These are phyloP conservation scores for Columba livia DNA, from an alignment of 2,113 vertebrate genomes.

Conservation along the genomic window DNA sequence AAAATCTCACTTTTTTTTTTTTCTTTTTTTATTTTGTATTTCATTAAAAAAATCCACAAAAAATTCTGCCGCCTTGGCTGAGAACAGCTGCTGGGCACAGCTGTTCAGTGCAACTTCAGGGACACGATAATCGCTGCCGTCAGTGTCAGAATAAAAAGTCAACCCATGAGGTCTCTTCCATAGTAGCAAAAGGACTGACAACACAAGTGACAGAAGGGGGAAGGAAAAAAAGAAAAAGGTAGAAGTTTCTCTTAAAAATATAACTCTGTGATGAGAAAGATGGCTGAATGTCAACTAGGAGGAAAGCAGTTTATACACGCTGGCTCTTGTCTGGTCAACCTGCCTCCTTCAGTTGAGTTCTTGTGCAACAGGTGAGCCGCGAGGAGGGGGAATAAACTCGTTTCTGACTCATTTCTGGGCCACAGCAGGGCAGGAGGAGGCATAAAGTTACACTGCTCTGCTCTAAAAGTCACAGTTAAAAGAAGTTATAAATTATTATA, in stretches of 20 bases:
- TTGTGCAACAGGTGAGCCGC: neutral
- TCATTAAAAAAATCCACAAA: constrained; percentile 34
- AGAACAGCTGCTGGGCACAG: constrained; percentile 21
- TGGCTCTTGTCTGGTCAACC: neutral
- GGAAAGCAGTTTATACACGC: neutral
- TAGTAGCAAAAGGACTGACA: constrained; percentile 55
- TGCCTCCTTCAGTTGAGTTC: neutral
- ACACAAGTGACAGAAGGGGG: neutral
- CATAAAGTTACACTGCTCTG: constrained; percentile 30
- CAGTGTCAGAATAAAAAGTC: constrained; percentile 36
- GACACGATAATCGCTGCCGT: neutral
- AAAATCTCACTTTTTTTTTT: neutral
- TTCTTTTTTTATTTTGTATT: constrained; percentile 10
- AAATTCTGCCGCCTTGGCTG: neutral
- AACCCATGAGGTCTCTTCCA: neutral
- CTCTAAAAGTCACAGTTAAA: constrained; percentile 65
- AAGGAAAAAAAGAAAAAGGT: neutral
- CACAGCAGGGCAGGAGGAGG: neutral
- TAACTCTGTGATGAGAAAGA: constrained; percentile 8
- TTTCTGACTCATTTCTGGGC: neutral
- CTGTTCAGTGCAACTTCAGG: constrained; percentile 45
- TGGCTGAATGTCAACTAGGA: constrained; percentile 31
- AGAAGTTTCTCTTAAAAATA: constrained; percentile 55
- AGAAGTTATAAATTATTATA: constrained; percentile 62
- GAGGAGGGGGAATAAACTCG: neutral